A percentile compares a stretch with the other conserved stretches of the same genome.
phyloP scores from a whole-genome alignment of 2,888 invertebrate species.

The Drosophila phalerata region DNA sequence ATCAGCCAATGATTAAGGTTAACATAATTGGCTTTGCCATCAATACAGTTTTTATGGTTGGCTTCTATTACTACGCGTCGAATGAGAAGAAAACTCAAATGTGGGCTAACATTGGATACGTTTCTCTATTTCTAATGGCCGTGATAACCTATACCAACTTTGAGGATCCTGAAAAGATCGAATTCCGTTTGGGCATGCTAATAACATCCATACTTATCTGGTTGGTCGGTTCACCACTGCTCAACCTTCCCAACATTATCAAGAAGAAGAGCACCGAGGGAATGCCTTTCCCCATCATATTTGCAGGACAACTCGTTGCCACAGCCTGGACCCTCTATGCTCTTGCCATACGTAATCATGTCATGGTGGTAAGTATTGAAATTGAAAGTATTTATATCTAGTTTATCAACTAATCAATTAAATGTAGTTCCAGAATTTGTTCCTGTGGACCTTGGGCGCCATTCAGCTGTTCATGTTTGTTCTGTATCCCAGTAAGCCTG shows the following conservation, averaged over 20 bases:
- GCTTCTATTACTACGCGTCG: slow-evolving; percentile 89
- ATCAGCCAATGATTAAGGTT: slow-evolving; percentile 91
- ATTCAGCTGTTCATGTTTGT: slow-evolving; percentile 90
- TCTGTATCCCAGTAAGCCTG: slow-evolving; percentile 88
- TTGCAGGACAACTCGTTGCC: slow-evolving; percentile 92
- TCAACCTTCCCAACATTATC: slow-evolving; percentile 91
- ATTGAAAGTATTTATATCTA: not conserved
- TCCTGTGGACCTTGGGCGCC: slow-evolving; percentile 88
- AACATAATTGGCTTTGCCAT: slow-evolving; percentile 91
- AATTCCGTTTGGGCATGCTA: slow-evolving; percentile 90
- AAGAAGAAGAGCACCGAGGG: slow-evolving; percentile 93
- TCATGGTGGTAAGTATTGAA: slow-evolving; percentile 79
- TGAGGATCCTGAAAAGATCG: slow-evolving; percentile 89
- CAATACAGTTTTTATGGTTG: slow-evolving; percentile 89
- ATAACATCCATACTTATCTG: slow-evolving; percentile 87
- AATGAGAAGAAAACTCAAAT: slow-evolving; percentile 86
- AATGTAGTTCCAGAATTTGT: slow-evolving; percentile 90
- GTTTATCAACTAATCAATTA: slow-evolving; percentile 64
- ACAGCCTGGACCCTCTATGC: slow-evolving; percentile 84
- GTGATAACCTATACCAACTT: slow-evolving; percentile 88
- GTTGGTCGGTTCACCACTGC: slow-evolving; percentile 90
- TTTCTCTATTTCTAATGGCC: slow-evolving; percentile 87
- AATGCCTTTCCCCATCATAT: slow-evolving; percentile 94
- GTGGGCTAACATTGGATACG: slow-evolving; percentile 87
- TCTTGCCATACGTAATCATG: slow-evolving; percentile 80